A percentile compares a stretch with the other conserved stretches of the same genome.
Conservation (phyloP, 2,888 invertebrate genomes). For the Cataglyphis livida region DNA sequence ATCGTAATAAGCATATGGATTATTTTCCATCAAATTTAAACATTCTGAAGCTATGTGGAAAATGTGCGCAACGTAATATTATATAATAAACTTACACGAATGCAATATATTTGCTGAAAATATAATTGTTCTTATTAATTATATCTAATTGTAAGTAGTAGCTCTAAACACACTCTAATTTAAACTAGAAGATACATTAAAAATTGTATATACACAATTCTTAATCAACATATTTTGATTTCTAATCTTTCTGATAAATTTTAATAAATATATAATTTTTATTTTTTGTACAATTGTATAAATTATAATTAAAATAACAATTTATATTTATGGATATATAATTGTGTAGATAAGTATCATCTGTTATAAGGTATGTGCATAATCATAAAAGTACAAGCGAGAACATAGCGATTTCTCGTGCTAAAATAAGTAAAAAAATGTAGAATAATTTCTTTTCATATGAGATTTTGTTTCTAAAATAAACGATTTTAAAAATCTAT, state of each 20-base stretch:
- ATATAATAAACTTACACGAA: slow-evolving; percentile 85
- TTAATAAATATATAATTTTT: not conserved
- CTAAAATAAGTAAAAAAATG: too few species aligned
- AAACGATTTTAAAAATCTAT: too few species aligned
- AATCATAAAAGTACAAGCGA: too few species aligned
- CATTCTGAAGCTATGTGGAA: slow-evolving; percentile 61
- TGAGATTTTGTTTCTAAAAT: too few species aligned
- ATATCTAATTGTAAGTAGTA: slow-evolving; percentile 1
- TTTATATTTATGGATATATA: not conserved
- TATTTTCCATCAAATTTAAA: slow-evolving; percentile 68
- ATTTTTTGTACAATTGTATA: not conserved
- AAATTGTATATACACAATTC: not conserved
- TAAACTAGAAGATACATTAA: not conserved
- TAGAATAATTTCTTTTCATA: too few species aligned
- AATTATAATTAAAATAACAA: not conserved
- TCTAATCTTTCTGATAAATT: not conserved
- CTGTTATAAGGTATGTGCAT: not conserved
- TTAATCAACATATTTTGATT: not conserved
- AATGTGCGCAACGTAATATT: slow-evolving; percentile 74
- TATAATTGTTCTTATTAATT: slow-evolving; percentile 74
- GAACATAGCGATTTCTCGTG: too few species aligned
- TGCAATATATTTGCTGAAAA: slow-evolving; percentile 86
- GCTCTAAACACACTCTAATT: slow-evolving; percentile 12
- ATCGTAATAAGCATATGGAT: slow-evolving; percentile 57
- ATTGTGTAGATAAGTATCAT: not conserved